Base-by-base conservation (phyloP, 2,888 invertebrate species). In the Scaptomyza flava region DNA sequence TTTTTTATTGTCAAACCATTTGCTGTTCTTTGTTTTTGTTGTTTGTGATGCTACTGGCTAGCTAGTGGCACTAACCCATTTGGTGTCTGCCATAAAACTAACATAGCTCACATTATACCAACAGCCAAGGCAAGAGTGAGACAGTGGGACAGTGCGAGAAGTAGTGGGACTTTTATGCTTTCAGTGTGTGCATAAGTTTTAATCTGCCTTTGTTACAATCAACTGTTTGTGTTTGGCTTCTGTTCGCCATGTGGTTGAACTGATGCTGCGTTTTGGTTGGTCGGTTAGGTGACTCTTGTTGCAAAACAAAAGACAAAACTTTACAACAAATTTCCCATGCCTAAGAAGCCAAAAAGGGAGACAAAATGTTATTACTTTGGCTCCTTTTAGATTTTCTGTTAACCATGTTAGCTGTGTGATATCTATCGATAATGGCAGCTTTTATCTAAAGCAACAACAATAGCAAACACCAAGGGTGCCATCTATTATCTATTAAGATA, bases 111-210 rank as follows among this genome's bases (percentile, higher is more conserved):
- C 84, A 86, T 80, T 86, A 80, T 76, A 68, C 60, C 34, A 67
- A 69, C 53, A 68, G 68, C 64, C 77, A 63, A 69, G 73, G 59
- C 70, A 53, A 27, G 3, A n/a, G 6, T 12, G 36, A 50, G 50
- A 36, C 4, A 38, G 17, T 12, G 6, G 12, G 1, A 46, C 5
- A 46, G 23, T 23, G 23, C 11, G 11, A n/a, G 47, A 47, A 20
- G 42, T 17, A 12, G 8, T 7, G n/a, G 12, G 38, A 71, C 67
- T 67, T 67, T 41, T 54, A 48, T 58, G 65, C 65, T 59, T 57
- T 72, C 77, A 77, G 67, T 72, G 70, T 83, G 89, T 84, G 80
- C 87, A 86, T 86, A 86, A 86, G 87, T 86, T 86, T 89, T 89
- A 86, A 86, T 86, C 87, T 89, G 82, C 72, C 73, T 83, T 79